Conservation (phyloP, 53 echinoderm and acorn worm species). For the Holothuria leucospilota region DNA sequence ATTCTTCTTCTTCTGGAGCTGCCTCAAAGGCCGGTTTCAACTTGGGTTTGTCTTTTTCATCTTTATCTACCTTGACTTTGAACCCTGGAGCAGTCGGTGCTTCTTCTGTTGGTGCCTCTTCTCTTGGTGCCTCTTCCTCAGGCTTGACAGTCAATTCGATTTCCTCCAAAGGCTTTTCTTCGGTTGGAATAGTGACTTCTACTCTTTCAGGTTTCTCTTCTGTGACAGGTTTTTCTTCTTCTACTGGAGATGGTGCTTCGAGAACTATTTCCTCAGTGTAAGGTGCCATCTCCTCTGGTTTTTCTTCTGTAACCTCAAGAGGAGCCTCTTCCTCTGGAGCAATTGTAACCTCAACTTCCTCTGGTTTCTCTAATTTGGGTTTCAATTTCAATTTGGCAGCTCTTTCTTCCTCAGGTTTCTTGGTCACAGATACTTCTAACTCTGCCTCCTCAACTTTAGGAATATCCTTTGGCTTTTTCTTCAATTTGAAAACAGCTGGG, state of each 20-base stretch:
- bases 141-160: slow-evolving; percentile 51
- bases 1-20: too few species aligned
- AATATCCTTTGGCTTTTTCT: slow-evolving; percentile 30
- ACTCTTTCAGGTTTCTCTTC: slow-evolving; percentile 46
- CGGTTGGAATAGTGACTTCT: slow-evolving; percentile 32
- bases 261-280: neutral
- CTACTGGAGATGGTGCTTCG: slow-evolving; percentile 42
- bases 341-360: slow-evolving; percentile 49
- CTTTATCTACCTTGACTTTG: too few species aligned
- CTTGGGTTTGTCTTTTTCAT: too few species aligned
- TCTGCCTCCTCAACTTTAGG: neutral
- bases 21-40: too few species aligned
- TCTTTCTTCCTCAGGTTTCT: slow-evolving; percentile 37
- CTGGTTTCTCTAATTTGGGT: slow-evolving; percentile 24
- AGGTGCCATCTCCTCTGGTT: slow-evolving; percentile 57
- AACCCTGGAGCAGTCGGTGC: too few species aligned
- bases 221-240: slow-evolving; percentile 55
- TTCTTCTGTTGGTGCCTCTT: too few species aligned
- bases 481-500: slow-evolving; percentile 25
- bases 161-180: slow-evolving; percentile 56
- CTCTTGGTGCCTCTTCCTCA: too few species aligned
- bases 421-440: slow-evolving; percentile 11
- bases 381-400: slow-evolving; percentile 39
- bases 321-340: slow-evolving; percentile 53
- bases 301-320: slow-evolving; percentile 63